These are phyloP conservation scores for Salvelinus fontinalis DNA, from an alignment of 2,113 vertebrate species.

Conservation along the genomic window DNA sequence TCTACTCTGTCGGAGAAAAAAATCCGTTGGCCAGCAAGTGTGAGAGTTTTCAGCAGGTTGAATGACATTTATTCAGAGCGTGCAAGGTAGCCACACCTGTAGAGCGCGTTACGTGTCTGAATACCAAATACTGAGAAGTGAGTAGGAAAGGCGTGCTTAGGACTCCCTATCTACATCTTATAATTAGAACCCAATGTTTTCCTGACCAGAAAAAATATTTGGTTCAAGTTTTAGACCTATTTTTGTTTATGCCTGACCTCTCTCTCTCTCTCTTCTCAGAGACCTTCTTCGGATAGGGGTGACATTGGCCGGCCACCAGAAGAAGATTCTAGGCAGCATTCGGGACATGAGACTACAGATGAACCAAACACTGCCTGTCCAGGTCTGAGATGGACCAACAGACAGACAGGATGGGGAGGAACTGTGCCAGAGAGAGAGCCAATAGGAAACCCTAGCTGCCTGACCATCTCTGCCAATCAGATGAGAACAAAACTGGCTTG, in stretches of 20 bases:
- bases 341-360: constrained; percentile 99
- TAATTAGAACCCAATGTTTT: not conserved
- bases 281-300: constrained; percentile 98
- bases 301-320: constrained; percentile 97
- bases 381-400: constrained; percentile 84
- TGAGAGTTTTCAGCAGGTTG: too few species aligned
- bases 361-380: constrained; percentile 98
- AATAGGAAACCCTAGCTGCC: constrained; percentile 78
- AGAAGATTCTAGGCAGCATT: constrained; percentile 98
- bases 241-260: constrained; percentile 41
- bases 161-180: too few species aligned
- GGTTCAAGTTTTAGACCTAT: constrained; percentile 37
- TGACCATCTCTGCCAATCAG: constrained; percentile 77
- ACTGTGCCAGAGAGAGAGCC: constrained; percentile 62
- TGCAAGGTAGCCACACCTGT: too few species aligned
- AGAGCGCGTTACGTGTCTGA: too few species aligned
- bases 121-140: too few species aligned
- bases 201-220: not conserved
- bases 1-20: too few species aligned
- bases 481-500: constrained; percentile 79
- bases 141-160: too few species aligned
- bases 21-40: too few species aligned
- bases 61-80: too few species aligned
- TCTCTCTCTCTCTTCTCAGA: constrained; percentile 66
- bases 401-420: constrained; percentile 52